Conservation (phyloP, 2,113 vertebrate species). For the Hemiprocne comata region DNA sequence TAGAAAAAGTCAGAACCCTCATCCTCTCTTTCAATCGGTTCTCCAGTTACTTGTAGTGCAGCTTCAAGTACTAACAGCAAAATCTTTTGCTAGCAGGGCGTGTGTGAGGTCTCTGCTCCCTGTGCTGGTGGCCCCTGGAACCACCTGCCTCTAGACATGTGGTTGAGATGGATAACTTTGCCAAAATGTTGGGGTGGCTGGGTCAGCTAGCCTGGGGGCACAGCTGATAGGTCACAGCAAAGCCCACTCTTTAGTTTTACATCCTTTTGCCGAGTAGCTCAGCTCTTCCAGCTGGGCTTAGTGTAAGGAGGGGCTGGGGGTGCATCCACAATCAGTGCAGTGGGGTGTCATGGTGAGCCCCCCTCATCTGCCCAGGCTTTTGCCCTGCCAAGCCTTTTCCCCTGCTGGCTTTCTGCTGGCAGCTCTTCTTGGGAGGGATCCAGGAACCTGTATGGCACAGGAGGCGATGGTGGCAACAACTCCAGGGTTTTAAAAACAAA, state of each 20-base stretch:
- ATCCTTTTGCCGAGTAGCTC: neutral
- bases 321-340: rapidly evolving
- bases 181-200: neutral
- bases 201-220: rapidly evolving
- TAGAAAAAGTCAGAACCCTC: neutral
- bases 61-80: conserved; percentile 24
- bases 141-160: neutral
- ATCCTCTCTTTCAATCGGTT: neutral
- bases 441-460: rapidly evolving
- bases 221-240: neutral
- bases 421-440: neutral
- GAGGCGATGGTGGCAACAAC: neutral
- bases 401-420: neutral
- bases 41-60: neutral
- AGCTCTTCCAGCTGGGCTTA: neutral
- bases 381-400: neutral
- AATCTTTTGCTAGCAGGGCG: neutral
- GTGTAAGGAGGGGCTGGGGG: neutral
- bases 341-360: neutral
- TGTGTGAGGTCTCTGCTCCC: neutral
- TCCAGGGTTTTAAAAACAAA: neutral
- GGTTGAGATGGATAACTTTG: neutral
- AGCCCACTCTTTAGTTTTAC: neutral
- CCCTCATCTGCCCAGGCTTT: neutral
- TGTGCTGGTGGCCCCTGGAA: neutral